These are phyloP conservation scores for Mylabris sibirica DNA, from an alignment of 2,888 invertebrate genomes.

Conservation along the genomic window DNA sequence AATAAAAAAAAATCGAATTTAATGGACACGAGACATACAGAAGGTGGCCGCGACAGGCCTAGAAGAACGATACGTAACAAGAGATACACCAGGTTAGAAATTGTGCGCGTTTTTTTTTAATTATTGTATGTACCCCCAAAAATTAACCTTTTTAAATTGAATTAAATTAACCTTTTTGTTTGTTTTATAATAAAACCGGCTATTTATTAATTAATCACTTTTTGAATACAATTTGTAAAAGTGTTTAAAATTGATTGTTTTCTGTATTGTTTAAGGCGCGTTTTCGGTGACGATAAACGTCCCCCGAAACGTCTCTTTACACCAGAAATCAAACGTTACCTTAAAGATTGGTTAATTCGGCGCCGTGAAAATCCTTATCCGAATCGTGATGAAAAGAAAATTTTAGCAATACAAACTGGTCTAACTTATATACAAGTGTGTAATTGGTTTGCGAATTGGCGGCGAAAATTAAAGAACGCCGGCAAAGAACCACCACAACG, in stretches of 20 bases:
- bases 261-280: conserved; percentile 59
- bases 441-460: conserved; percentile 87
- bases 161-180: too few relatives aligned
- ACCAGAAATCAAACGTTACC: conserved; percentile 78
- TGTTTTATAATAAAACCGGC: too few relatives aligned
- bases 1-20: conserved; percentile 17
- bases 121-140: background rate
- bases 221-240: too few relatives aligned
- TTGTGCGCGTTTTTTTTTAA: conserved; percentile 8
- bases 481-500: conserved; percentile 72
- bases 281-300: conserved; percentile 68
- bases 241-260: too few relatives aligned
- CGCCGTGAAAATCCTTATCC: conserved; percentile 82
- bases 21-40: conserved; percentile 59
- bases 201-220: too few relatives aligned
- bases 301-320: conserved; percentile 78
- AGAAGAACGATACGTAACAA: conserved; percentile 75
- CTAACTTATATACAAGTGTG: conserved; percentile 79
- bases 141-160: conserved; percentile 4
- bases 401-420: conserved; percentile 75
- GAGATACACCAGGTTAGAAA: conserved; percentile 73
- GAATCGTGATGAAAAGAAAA: conserved; percentile 78
- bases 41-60: conserved; percentile 62
- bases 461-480: conserved; percentile 79
- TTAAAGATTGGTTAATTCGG: conserved; percentile 80